Percentiles rank a stretch among this genome's conserved stretches.
phyloP scores from a whole-genome alignment of 1,140 invertebrate species.

The Pentalonia nigronervosa region DNA sequence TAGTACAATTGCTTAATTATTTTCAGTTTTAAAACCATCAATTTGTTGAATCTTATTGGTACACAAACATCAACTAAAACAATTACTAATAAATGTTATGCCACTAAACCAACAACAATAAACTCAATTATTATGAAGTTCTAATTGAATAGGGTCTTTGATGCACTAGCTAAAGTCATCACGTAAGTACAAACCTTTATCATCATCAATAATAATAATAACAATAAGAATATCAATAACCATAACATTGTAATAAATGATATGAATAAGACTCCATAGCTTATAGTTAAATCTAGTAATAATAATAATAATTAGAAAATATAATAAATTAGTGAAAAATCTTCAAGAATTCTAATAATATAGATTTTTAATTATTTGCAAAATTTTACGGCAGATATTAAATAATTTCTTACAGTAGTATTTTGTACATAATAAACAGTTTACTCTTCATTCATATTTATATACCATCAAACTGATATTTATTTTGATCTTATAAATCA shows the following conservation, averaged over 20 bases:
- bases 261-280: background rate
- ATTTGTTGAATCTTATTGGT: background rate
- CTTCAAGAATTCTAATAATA: background rate
- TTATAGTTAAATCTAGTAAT: background rate
- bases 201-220: slow-evolving; percentile 25
- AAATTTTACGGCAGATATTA: no score
- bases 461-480: background rate
- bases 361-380: background rate
- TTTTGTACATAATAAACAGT: background rate
- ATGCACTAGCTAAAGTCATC: background rate
- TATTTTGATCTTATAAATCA: background rate
- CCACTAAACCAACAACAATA: background rate
- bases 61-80: slow-evolving; percentile 2
- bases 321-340: background rate
- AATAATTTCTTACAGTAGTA: background rate
- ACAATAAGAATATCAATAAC: background rate
- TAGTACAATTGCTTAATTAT: background rate
- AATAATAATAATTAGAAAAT: background rate
- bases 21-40: slow-evolving; percentile 6
- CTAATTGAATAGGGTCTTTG: slow-evolving; percentile 14
- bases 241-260: background rate
- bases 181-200: background rate
- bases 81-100: slow-evolving; percentile 8
- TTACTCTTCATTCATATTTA: background rate
- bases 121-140: background rate